These are phyloP conservation scores for Chaenodraco wilsoni DNA, from an alignment of 2,797 vertebrate species.

Conservation along the genomic window DNA sequence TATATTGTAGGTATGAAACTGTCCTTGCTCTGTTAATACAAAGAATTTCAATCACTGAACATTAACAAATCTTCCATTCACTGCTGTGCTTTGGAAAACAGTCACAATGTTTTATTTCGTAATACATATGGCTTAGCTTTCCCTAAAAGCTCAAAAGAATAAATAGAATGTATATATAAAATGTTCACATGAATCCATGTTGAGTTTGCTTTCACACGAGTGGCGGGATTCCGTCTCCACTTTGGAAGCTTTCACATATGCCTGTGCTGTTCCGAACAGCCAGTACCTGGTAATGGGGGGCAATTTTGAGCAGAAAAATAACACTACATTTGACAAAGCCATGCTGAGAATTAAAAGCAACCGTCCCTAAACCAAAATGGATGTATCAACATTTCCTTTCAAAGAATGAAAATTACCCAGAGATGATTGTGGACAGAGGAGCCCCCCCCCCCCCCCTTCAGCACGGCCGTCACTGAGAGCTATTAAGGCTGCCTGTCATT, in stretches of 20 bases:
- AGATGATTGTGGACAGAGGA: background rate
- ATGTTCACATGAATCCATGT: background rate
- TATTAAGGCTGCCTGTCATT: constrained; percentile 26
- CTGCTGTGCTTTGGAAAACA: background rate
- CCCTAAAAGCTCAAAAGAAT: background rate
- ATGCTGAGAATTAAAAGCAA: background rate
- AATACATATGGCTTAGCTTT: background rate
- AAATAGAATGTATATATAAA: background rate
- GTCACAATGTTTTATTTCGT: background rate
- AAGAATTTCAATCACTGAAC: background rate
- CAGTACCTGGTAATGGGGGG: background rate
- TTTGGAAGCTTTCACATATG: background rate
- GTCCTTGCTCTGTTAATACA: background rate
- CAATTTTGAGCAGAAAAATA: background rate
- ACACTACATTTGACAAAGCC: background rate
- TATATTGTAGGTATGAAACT: background rate
- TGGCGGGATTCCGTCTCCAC: background rate
- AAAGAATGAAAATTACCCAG: background rate
- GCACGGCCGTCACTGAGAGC: constrained; percentile 16
- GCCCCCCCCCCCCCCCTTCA: background rate
- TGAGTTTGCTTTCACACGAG: background rate
- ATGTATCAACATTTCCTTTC: background rate
- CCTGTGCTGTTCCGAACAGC: no score
- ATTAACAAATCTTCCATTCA: no score
- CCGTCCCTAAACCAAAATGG: background rate